phyloP scores from a whole-genome alignment of 30 jellyfish, hydroid and myxozoan species.

The Pelagia noctiluca region DNA sequence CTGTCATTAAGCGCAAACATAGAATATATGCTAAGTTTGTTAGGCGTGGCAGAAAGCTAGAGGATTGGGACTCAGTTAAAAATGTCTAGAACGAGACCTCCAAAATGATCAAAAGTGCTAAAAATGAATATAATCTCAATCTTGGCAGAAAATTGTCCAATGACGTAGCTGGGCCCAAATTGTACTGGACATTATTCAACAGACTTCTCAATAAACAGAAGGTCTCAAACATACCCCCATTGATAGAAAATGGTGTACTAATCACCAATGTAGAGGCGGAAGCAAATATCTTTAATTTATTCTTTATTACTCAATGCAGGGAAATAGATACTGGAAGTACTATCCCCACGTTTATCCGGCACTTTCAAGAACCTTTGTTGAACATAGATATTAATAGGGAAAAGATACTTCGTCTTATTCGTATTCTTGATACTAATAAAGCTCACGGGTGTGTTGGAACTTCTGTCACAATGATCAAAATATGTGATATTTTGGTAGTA shows the following conservation, averaged over 20 bases:
- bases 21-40: slow-evolving; percentile 49
- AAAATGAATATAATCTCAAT: slow-evolving; percentile 22
- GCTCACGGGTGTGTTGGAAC: slow-evolving; percentile 60
- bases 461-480: slow-evolving; percentile 48
- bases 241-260: slow-evolving; percentile 2
- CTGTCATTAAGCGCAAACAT: slow-evolving; percentile 61
- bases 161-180: slow-evolving; percentile 44
- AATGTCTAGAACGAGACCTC: slow-evolving; percentile 21
- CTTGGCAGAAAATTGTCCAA: slow-evolving; percentile 59
- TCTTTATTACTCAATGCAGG: slow-evolving; percentile 18
- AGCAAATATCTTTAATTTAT: slow-evolving; percentile 8
- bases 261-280: slow-evolving; percentile 15
- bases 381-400: slow-evolving; percentile 18
- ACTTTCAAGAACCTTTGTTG: not conserved
- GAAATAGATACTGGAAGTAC: slow-evolving; percentile 23
- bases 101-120: slow-evolving; percentile 39
- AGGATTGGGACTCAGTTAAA: slow-evolving; percentile 55
- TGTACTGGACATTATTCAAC: slow-evolving; percentile 63
- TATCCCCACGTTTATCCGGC: slow-evolving; percentile 16
- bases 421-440: slow-evolving; percentile 51
- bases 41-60: slow-evolving; percentile 57
- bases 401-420: slow-evolving; percentile 22
- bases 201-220: slow-evolving; percentile 47
- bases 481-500: slow-evolving; percentile 27
- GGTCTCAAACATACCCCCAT: slow-evolving; percentile 46